phyloP scores from a whole-genome alignment of 2,888 invertebrate species.

The Synanthedon vespiformis region DNA sequence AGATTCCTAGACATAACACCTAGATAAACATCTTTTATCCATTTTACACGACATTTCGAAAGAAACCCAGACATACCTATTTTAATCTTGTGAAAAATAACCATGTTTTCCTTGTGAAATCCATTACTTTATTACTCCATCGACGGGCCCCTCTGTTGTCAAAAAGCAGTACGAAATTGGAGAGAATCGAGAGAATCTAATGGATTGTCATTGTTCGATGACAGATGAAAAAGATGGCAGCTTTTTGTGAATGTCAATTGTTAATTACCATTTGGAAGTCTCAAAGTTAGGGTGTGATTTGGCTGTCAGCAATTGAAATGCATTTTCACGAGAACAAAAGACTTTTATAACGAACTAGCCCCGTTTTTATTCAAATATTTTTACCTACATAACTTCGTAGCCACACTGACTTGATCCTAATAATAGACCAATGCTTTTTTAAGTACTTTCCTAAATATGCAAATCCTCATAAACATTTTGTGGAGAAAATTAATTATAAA shows the following conservation, averaged over 20 bases:
- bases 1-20: too few species aligned
- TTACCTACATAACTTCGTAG: too few species aligned
- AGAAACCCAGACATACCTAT: background rate
- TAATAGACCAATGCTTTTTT: too few species aligned
- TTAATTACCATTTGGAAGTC: conserved; percentile 20
- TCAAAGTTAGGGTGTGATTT: conserved; percentile 9
- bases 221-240: conserved; percentile 19
- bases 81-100: conserved; percentile 12
- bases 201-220: conserved; percentile 27
- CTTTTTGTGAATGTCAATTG: conserved; percentile 13
- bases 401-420: too few species aligned
- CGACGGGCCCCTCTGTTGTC: conserved; percentile 5
- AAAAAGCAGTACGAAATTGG: conserved; percentile 15
- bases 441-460: too few species aligned
- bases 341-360: too few species aligned
- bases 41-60: background rate
- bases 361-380: too few species aligned
- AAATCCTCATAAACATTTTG: too few species aligned
- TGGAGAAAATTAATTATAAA: too few species aligned
- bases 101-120: conserved; percentile 11
- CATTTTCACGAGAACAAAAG: background rate
- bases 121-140: conserved; percentile 14
- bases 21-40: too few species aligned
- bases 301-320: conserved; percentile 9
- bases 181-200: conserved; percentile 28